Evolutionary conservation across 1,140 invertebrate genomes (phyloP).

Genomic region (Delia radicum): DNA sequence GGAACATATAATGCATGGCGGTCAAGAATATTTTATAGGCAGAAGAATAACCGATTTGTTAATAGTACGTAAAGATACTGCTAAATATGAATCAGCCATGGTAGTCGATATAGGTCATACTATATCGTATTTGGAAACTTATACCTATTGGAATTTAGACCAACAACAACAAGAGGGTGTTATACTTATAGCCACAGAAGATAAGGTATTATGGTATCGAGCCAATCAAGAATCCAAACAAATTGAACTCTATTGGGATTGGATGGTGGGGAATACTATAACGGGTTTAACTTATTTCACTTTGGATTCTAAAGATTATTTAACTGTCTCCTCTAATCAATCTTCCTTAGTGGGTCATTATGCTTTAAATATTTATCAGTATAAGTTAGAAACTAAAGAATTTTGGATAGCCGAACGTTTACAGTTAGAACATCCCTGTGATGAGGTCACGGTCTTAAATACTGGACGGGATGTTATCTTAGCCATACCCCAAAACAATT

Average conservation of each 20-base stretch:
- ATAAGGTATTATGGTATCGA: constrained; percentile 41
- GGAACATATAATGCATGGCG: constrained; percentile 35
- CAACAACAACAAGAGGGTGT: constrained; percentile 36
- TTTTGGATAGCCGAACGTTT: constrained; percentile 47
- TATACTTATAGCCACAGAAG: constrained; percentile 32
- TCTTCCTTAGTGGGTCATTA: constrained; percentile 20
- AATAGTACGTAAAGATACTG: constrained; percentile 22
- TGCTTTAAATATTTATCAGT: constrained; percentile 41
- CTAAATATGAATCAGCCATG: constrained; percentile 24
- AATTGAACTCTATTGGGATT: constrained; percentile 37
- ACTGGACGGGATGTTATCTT: constrained; percentile 42
- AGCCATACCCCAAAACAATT: constrained; percentile 40
- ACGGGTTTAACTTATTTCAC: constrained; percentile 34
- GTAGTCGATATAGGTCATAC: constrained; percentile 12
- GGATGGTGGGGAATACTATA: constrained; percentile 33
- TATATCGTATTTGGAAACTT: constrained; percentile 29
- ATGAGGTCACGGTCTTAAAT: constrained; percentile 39
- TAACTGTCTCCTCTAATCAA: constrained; percentile 31
- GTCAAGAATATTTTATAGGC: constrained; percentile 38
- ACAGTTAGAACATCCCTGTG: constrained; percentile 32
- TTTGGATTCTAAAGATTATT: constrained; percentile 33
- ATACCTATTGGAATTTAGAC: constrained; percentile 37
- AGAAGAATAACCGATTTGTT: constrained; percentile 30
- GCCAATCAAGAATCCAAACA: constrained; percentile 16
- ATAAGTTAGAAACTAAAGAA: constrained; percentile 36